phyloP scores from a whole-genome alignment of 37 sponge, comb jelly and placozoan genomes.

The Beroe forskalii region DNA sequence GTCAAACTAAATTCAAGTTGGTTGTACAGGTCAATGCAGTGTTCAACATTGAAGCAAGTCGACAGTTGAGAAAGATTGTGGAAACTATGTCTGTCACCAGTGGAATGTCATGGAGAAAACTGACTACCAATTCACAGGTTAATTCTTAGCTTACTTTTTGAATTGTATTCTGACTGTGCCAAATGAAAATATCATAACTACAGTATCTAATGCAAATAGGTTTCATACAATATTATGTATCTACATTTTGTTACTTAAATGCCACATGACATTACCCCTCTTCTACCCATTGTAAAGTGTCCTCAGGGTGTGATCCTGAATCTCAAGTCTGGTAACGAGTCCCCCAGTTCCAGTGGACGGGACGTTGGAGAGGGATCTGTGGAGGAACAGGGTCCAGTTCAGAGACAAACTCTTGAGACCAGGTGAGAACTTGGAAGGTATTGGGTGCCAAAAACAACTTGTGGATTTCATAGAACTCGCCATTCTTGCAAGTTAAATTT shows the following conservation, averaged over 20 bases:
- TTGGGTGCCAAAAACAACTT: too few relatives aligned
- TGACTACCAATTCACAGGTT: constrained; percentile 55
- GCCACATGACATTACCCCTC: too few relatives aligned
- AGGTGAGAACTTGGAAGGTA: too few relatives aligned
- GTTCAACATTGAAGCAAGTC: constrained; percentile 59
- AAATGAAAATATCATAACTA: too few relatives aligned
- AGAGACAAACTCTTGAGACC: neutral
- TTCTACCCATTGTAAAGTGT: constrained; percentile 1
- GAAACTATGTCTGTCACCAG: constrained; percentile 46
- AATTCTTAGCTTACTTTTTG: neutral
- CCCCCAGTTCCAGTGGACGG: constrained; percentile 38
- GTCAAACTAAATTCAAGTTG: too few relatives aligned
- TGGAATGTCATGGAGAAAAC: constrained; percentile 64
- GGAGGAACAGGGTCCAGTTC: constrained; percentile 33
- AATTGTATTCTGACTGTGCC: too few relatives aligned
- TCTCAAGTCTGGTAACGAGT: constrained; percentile 41
- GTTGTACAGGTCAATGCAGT: constrained; percentile 63
- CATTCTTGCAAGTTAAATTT: too few relatives aligned
- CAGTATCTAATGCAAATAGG: too few relatives aligned
- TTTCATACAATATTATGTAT: too few relatives aligned
- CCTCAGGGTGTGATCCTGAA: constrained; percentile 56
- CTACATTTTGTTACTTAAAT: too few relatives aligned
- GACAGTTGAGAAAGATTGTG: constrained; percentile 64
- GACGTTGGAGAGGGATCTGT: constrained; percentile 7
- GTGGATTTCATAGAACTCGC: too few relatives aligned